Base-by-base conservation (phyloP, 2,888 invertebrate species). In the Dione juno region DNA sequence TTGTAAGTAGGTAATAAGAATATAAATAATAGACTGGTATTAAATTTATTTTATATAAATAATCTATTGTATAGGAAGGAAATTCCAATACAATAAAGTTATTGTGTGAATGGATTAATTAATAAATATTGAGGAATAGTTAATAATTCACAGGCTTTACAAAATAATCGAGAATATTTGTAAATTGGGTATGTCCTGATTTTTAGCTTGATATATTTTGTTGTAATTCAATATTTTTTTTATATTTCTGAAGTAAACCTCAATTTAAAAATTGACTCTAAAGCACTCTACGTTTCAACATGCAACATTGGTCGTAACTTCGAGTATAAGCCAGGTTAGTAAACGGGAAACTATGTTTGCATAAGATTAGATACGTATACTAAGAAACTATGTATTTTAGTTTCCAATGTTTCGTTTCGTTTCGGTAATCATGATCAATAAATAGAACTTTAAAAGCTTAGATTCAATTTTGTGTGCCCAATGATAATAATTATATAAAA, bases 361-460 rank as follows among this genome's bases (percentile, higher is more conserved):
- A 50, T 50, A 63, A 64, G 64, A 52, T 64, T 64, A 50, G 40
- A 40, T 50, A 64, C 19, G 19, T 40, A 50, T 41, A 59, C 59
- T 59, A 40, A 58, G 41, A 64, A 48, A 19, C 64, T 64, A 16
- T n/a, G 41, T 63, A 50, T 48, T 48, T 43, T 61, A 41, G 41
- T 61, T 61, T 43, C 10, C 59, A 43, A 43, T 43, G 45, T 28
- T 28, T 28, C 28, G 28, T 28, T 28, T 28, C 61, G 41, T 61
- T 59, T 41, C 14, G 41, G 41, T 59, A 14, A 43, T 59, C 19
- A 21, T 19, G 41, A 43, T 53, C 37, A 40, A 61, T 58, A 65
- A 21, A 54, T n/a, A n/a, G 16, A 10, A 37, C 37, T 57, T n/a
- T 40, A 37, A n/a, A 16, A 57, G 40, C 37, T 40, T 16, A 57